Conservation (phyloP, 2,888 invertebrate genomes). For the Pandemis corylana region DNA sequence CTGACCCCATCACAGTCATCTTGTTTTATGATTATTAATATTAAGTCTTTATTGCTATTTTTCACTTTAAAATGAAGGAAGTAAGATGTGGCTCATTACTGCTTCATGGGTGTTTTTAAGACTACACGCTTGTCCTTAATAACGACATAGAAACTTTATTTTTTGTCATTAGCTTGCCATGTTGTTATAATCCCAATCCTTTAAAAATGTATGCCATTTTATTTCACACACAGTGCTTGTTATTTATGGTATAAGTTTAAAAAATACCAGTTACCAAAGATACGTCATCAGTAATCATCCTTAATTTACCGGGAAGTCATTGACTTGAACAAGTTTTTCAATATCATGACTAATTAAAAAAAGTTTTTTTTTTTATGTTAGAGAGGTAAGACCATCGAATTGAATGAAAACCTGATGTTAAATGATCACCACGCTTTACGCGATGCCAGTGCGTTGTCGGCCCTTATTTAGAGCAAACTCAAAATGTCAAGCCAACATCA, state of each 20-base stretch:
- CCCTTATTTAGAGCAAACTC: not conserved
- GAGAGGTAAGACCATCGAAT: no score
- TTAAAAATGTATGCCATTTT: no score
- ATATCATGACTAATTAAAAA: no score
- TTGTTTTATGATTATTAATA: conserved; percentile 37
- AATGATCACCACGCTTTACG: no score
- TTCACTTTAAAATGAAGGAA: conserved; percentile 33
- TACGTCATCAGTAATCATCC: conserved; percentile 1
- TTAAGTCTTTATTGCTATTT: conserved; percentile 34
- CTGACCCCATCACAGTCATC: conserved; percentile 35
- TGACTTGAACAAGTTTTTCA: no score
- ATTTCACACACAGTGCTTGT: no score
- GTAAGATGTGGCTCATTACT: conserved; percentile 33
- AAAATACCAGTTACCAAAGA: not conserved
- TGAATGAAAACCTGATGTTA: no score
- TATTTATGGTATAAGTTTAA: no score
- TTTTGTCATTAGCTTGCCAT: not conserved
- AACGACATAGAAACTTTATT: conserved; percentile 11
- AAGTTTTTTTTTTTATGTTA: no score
- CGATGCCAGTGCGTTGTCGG: no score
- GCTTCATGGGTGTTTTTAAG: conserved; percentile 28
- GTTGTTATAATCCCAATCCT: no score
- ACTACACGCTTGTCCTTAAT: conserved; percentile 15
- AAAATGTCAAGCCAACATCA: not conserved
- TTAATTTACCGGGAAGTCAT: no score